Evolutionary conservation across 2,888 invertebrate genomes (phyloP).

Genomic region (Gymnoscelis rufifasciata): DNA sequence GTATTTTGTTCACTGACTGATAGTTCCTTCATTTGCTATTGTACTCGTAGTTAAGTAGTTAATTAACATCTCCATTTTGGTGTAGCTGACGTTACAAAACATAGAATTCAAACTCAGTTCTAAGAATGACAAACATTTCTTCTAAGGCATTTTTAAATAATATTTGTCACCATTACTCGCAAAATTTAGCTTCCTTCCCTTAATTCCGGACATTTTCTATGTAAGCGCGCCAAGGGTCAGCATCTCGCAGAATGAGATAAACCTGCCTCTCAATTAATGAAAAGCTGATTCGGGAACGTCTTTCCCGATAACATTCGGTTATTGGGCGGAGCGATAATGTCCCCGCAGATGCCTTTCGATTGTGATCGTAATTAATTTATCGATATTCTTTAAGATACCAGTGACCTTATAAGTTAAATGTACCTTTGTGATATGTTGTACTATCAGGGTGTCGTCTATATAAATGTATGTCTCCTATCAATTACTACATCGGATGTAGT

Average conservation of each 20-base stretch:
- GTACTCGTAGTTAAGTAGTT: no score
- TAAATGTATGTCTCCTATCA: no score
- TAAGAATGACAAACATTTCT: no score
- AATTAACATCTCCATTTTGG: no score
- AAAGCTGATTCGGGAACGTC: conserved; percentile 63
- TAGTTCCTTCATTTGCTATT: conserved; percentile 3
- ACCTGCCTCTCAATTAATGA: conserved; percentile 65
- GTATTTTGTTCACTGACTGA: conserved; percentile 1
- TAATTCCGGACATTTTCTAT: conserved; percentile 3
- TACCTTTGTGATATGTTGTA: no score
- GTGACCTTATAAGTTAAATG: no score
- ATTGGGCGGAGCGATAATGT: conserved; percentile 54
- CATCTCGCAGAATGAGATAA: conserved; percentile 51
- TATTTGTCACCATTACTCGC: no score
- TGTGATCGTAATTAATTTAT: conserved; percentile 47
- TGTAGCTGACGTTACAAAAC: no score
- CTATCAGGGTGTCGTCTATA: no score
- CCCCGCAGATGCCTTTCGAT: conserved; percentile 41
- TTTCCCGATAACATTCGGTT: conserved; percentile 50
- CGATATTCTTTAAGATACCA: conserved; percentile 4
- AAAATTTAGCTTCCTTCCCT: not conserved
- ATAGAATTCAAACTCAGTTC: no score
- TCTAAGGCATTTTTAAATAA: not conserved
- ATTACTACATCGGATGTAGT: no score
- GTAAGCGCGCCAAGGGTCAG: conserved; percentile 35